Conservation (phyloP, 2,113 vertebrate genomes). For the Oryzias javanicus region DNA sequence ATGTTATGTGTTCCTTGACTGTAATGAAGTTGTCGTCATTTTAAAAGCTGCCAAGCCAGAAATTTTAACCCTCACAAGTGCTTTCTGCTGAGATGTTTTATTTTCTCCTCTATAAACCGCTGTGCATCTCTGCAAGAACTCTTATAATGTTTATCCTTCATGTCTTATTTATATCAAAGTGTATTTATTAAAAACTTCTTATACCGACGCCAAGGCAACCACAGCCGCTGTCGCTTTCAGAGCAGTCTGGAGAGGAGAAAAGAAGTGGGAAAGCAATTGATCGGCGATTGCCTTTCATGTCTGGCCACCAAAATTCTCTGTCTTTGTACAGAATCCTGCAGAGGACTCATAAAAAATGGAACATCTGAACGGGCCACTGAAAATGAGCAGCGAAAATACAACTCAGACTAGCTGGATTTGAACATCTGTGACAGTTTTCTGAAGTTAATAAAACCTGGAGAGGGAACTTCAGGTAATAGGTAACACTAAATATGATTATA, state of each 20-base stretch:
- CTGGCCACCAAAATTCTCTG: not conserved
- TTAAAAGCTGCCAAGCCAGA: too few species aligned
- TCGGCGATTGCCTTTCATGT: constrained; percentile 9
- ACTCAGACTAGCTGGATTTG: too few species aligned
- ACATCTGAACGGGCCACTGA: not conserved
- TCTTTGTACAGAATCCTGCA: not conserved
- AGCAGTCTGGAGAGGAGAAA: too few species aligned
- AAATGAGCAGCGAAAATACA: too few species aligned
- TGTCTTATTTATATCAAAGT: constrained; percentile 36
- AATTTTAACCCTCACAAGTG: too few species aligned
- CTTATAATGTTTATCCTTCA: not conserved
- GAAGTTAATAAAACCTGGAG: too few species aligned
- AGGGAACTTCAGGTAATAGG: too few species aligned
- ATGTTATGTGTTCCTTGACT: too few species aligned
- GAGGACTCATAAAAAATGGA: not conserved
- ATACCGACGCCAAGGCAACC: constrained; percentile 45
- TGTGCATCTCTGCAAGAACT: not conserved
- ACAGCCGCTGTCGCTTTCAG: constrained; percentile 22
- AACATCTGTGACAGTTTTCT: too few species aligned
- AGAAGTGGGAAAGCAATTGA: not conserved
- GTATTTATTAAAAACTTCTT: constrained; percentile 11
- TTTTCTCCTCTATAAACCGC: not conserved
- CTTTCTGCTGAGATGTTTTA: not conserved
- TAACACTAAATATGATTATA: too few species aligned
- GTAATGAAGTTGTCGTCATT: too few species aligned